These are phyloP conservation scores for Colistium nudipinnis DNA, from an alignment of 2,113 vertebrate species.

Conservation along the genomic window DNA sequence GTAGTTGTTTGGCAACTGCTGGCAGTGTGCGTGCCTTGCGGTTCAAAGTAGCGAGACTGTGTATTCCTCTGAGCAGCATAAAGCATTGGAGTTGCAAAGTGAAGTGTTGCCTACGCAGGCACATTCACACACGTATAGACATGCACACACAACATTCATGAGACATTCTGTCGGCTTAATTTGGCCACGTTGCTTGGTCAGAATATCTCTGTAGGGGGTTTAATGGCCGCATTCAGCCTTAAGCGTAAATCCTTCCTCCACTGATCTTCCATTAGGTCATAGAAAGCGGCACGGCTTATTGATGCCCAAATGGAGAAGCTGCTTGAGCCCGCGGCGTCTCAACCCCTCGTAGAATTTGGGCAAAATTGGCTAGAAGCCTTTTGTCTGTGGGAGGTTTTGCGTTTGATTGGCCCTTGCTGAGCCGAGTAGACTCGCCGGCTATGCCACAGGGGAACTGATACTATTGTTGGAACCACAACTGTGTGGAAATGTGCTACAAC, in stretches of 20 bases:
- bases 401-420: conserved; percentile 58
- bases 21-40: conserved; percentile 37
- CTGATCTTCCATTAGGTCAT: conserved; percentile 15
- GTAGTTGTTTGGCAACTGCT: conserved; percentile 70
- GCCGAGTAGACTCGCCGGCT: conserved; percentile 51
- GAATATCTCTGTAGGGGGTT: conserved; percentile 20
- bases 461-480: conserved; percentile 65
- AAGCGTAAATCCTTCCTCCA: conserved; percentile 12
- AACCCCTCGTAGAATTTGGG: conserved; percentile 55
- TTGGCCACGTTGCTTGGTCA: conserved; percentile 44
- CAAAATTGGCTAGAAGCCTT: conserved; percentile 59
- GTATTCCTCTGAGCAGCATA: conserved; percentile 53
- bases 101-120: conserved; percentile 48
- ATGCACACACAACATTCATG: conserved; percentile 13
- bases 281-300: background rate
- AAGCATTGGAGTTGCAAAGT: conserved; percentile 50
- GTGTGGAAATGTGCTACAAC: conserved; percentile 28
- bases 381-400: conserved; percentile 64
- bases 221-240: conserved; percentile 32
- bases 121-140: conserved; percentile 30
- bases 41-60: conserved; percentile 60
- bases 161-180: conserved; percentile 42
- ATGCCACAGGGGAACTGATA: conserved; percentile 60
- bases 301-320: conserved; percentile 21
- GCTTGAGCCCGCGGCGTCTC: conserved; percentile 41